Base-by-base conservation (phyloP, 2,797 vertebrate genomes). In the Megaceryle alcyon region DNA sequence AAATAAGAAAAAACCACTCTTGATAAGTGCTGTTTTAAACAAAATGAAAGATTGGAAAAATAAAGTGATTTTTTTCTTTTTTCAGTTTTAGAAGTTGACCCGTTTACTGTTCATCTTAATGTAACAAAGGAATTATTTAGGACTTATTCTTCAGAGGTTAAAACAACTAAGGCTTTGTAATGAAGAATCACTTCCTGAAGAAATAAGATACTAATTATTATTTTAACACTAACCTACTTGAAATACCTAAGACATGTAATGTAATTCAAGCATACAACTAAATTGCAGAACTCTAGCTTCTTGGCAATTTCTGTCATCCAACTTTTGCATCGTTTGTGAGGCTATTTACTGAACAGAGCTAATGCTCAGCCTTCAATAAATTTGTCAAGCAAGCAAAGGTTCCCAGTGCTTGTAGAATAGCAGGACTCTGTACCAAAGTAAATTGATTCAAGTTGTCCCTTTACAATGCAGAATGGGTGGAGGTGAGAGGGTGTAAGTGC, bases 301-400 rank as follows among this genome's bases (percentile, higher is more conserved):
- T 63, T 75, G 33, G 49, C 26, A 76, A 5, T 12, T 7, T 61
- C 33, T 46, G 37, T 41, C 22, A 49, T 79, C 21, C 43, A 66
- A 2, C 23, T 82, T 49, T 10, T 56, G 26, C 1, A 0, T 71
- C 29, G 2, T 9, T 12, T 2, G 2, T 7, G 12, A 83, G 16
- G 48, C 54, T 10, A 1, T 39, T 80, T 78, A 78, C 7, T 56
- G 33, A 75, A 39, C 10, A 13, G 39, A 41, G 39, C 39, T 41
- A 41, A 41, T 41, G 9, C 37, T 80, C 44, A 61, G 25, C 26
- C 48, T 84, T 51, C 51, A 86, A 53, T 48, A 81, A 94, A 71
- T 51, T 25, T 53, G 46, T 6, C n/a, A 79, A 66, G 35, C 11
- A 73, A 78, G 13, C 3, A 13, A 22, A 56, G 21, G 25, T 63